Conservation (phyloP, 2,888 invertebrate species). For the Antheraea assamensis region DNA sequence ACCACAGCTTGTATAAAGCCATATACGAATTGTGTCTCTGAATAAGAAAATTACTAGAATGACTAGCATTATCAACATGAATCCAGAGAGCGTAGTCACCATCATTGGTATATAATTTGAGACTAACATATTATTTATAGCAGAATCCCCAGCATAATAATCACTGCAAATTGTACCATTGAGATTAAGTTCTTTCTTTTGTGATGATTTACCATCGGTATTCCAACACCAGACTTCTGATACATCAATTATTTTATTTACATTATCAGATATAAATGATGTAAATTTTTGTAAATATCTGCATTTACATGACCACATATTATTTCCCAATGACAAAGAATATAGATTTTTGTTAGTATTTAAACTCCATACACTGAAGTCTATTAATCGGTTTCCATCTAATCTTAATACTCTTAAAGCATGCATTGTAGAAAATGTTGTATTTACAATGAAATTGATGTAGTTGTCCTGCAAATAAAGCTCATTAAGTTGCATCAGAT, state of each 20-base stretch:
- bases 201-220: slow-evolving; percentile 84
- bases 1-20: slow-evolving; percentile 93
- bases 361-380: slow-evolving; percentile 90
- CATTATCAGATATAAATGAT: slow-evolving; percentile 90
- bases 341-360: slow-evolving; percentile 84
- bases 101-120: slow-evolving; percentile 93
- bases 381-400: slow-evolving; percentile 91
- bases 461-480: slow-evolving; percentile 93
- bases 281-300: slow-evolving; percentile 92
- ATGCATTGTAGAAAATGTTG: slow-evolving; percentile 88
- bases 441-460: slow-evolving; percentile 89
- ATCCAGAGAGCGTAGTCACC: slow-evolving; percentile 88
- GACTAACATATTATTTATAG: slow-evolving; percentile 90
- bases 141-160: slow-evolving; percentile 90
- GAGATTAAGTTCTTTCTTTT: slow-evolving; percentile 89
- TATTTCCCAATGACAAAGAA: slow-evolving; percentile 89
- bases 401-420: slow-evolving; percentile 90
- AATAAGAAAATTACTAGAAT: slow-evolving; percentile 92
- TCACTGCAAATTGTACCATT: slow-evolving; percentile 94
- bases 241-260: slow-evolving; percentile 88
- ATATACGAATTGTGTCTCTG: slow-evolving; percentile 92
- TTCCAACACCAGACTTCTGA: slow-evolving; percentile 91
- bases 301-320: slow-evolving; percentile 95
- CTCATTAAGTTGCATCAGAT: slow-evolving; percentile 89
- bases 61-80: slow-evolving; percentile 88